Evolutionary conservation across 2,888 invertebrate genomes (phyloP), one percentile per base, ranked within the genome.

Genomic region (Mythimna vitellina): DNA sequence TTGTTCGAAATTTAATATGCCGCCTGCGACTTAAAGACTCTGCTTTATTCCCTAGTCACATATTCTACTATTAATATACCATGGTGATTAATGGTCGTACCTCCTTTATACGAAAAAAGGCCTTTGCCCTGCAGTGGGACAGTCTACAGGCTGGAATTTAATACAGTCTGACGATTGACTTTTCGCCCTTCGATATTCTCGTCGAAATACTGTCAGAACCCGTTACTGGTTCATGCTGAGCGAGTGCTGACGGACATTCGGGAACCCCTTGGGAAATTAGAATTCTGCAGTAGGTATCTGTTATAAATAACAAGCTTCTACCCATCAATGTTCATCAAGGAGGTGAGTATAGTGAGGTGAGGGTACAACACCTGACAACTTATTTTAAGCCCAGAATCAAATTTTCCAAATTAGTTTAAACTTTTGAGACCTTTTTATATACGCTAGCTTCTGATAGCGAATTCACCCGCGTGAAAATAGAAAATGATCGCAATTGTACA

Each of bases 261-360:
- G 46, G 7, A 9, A 62, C 3, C 76, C 35, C 56, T 57, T 29
- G 78, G 78, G 78, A 76, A 76, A 78, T 78, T 72, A 72, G 51
- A 72, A 62, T 62, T 65, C 51, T 72, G 42, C 60, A 53, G 46
- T 58, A 73, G 25, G 46, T 57, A 35, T 46, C 56, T 57, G 68
- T 46, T 62, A 51, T 35, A 74, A 51, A 62, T 62, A 51, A 74
- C 49, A 42, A 29, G 35, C 32, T 56, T 54, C 25, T 56, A 17
- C 9, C 12, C 12, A n/a, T 75, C 22, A 49, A 53, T 35, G 5
- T 46, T 46, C 6, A 46, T 14, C 46, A 46, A 46, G 20, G 46
- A 46, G 46, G 17, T 46, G 46, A 46, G 46, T 46, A 3, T 25
- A 25, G 25, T 25, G 25, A 25, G 25, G 46, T 6, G 46, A 17